These are phyloP conservation scores for Sialis fuliginosa DNA, from an alignment of 2,888 invertebrate genomes.

Conservation along the genomic window DNA sequence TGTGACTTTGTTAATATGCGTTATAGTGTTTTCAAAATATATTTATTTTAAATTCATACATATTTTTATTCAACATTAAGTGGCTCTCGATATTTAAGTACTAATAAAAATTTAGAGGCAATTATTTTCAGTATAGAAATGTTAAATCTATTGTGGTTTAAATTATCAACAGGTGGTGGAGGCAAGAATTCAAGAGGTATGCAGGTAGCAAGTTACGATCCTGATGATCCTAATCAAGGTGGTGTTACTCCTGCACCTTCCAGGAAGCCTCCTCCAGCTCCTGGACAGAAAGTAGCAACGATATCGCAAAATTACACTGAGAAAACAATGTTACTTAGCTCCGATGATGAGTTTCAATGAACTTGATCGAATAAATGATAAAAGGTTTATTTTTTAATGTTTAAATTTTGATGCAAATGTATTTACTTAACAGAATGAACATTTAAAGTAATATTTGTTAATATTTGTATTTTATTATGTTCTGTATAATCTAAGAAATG, in stretches of 20 bases:
- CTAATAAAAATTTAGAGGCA: neutral
- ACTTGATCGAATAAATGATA: neutral
- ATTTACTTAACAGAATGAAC: too few relatives aligned
- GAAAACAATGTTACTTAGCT: slow-evolving; percentile 88
- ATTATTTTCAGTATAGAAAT: neutral
- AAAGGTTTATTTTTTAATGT: too few relatives aligned
- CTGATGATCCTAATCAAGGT: slow-evolving; percentile 40
- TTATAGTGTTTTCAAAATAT: too few relatives aligned
- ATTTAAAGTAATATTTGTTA: too few relatives aligned
- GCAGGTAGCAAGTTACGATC: slow-evolving; percentile 47
- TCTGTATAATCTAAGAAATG: too few relatives aligned
- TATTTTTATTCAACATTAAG: too few relatives aligned
- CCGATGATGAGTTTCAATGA: slow-evolving; percentile 58
- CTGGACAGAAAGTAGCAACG: slow-evolving; percentile 53
- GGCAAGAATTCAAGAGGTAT: slow-evolving; percentile 47
- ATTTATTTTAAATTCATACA: too few relatives aligned
- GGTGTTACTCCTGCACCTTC: slow-evolving; percentile 12
- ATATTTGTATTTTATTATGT: too few relatives aligned
- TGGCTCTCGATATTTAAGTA: neutral
- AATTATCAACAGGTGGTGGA: slow-evolving; percentile 23
- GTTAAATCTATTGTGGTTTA: neutral
- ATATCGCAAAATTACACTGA: slow-evolving; percentile 82
- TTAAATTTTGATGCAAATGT: too few relatives aligned
- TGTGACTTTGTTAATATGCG: too few relatives aligned
- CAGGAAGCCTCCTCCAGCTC: slow-evolving; percentile 24